These are phyloP conservation scores for Catocala fraxini DNA, from an alignment of 2,888 invertebrate species.

Conservation along the genomic window DNA sequence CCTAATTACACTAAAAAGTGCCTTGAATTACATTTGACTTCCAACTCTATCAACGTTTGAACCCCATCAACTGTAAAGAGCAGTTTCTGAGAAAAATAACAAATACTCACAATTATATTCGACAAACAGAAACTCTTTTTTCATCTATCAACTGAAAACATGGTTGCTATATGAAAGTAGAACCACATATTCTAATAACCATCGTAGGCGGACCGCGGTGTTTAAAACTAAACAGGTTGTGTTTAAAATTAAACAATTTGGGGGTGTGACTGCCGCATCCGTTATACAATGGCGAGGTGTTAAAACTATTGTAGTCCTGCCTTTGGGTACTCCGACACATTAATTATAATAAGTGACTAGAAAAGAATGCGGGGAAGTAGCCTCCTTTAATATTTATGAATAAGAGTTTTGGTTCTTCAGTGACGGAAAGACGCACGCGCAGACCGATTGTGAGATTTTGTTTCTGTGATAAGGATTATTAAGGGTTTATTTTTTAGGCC, in stretches of 20 bases:
- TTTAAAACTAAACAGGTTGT: constrained; percentile 59
- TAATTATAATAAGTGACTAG: constrained; percentile 50
- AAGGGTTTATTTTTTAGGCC: no score
- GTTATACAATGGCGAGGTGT: constrained; percentile 74
- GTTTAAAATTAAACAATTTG: constrained; percentile 63
- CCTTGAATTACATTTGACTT: no score
- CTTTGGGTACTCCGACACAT: constrained; percentile 59
- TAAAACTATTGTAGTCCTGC: constrained; percentile 72
- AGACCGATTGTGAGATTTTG: no score
- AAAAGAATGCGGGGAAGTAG: constrained; percentile 21
- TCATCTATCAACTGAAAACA: neutral
- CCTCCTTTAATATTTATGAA: constrained; percentile 23
- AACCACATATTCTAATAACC: constrained; percentile 74
- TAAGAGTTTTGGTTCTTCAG: no score
- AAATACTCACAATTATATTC: no score
- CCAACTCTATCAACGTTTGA: no score
- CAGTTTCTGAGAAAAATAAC: no score
- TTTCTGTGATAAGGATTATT: no score
- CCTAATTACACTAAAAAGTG: no score
- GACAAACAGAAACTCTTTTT: neutral
- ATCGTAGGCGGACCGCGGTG: constrained; percentile 70
- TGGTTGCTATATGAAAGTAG: constrained; percentile 49
- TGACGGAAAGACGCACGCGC: no score
- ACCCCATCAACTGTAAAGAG: no score
- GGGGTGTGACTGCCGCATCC: constrained; percentile 75